Evolutionary conservation across 1,140 invertebrate species (phyloP), one percentile per base, ranked within the genome.

Genomic region (Megalopta genalis): DNA sequence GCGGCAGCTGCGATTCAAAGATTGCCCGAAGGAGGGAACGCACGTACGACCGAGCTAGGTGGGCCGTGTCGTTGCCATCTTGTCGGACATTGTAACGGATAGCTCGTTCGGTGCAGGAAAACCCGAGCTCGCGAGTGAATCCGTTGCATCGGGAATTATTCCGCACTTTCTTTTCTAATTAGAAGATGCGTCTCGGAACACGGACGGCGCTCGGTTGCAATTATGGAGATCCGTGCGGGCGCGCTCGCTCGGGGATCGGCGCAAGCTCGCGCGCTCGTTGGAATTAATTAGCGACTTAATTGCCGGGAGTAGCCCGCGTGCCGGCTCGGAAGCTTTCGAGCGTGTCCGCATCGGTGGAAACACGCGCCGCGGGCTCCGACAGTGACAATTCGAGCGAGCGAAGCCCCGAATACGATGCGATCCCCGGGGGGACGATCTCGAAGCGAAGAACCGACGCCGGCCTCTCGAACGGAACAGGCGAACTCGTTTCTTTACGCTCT

Each of bases 401-500:
- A 10, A n/a, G n/a, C n/a, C n/a, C n/a, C n/a, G n/a, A n/a, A n/a
- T n/a, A n/a, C n/a, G n/a, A n/a, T n/a, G n/a, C n/a, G n/a, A n/a
- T n/a, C n/a, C n/a, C n/a, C n/a, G n/a, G n/a, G n/a, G n/a, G n/a
- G n/a, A n/a, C n/a, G n/a, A n/a, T n/a, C n/a, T n/a, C n/a, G n/a
- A n/a, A n/a, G n/a, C n/a, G n/a, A n/a, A n/a, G n/a, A n/a, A n/a
- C n/a, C 42, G 42, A 1, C 12, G 54, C 52, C 39, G n/a, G 64
- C n/a, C 32, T 62, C 60, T 49, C 69, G 66, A 66, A 52, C 52
- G 64, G 67, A 82, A 82, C 68, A 59, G 42, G 42, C 65, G 49
- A 67, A 71, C 83, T 69, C 69, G 82, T 85, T 84, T 74, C 73
- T 84, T 84, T 76, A 84, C 77, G 82, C 82, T 76, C 65, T 57